Evolutionary conservation across 2,113 vertebrate species (phyloP).

Genomic region (Indicator indicator): DNA sequence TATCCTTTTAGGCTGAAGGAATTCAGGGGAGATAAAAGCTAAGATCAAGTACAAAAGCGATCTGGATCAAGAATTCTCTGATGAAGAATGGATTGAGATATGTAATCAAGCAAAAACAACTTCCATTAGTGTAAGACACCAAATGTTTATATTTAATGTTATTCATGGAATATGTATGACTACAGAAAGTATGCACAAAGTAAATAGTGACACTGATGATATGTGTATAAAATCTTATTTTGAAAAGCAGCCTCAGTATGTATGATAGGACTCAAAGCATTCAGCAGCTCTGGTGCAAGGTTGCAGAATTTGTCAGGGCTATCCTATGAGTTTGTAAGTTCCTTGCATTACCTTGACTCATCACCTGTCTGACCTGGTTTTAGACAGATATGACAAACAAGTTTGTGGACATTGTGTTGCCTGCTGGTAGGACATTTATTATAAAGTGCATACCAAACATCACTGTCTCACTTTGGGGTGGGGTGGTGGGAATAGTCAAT

Average conservation of each 20-base stretch:
- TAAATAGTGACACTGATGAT: slow-evolving; percentile 44
- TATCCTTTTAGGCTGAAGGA: slow-evolving; percentile 54
- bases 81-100: slow-evolving; percentile 63
- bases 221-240: slow-evolving; percentile 20
- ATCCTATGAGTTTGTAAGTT: not conserved
- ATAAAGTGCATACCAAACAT: not conserved
- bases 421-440: not conserved
- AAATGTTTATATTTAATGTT: slow-evolving; percentile 62
- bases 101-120: slow-evolving; percentile 62
- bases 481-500: not conserved
- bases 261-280: not conserved
- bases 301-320: not conserved
- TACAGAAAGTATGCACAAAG: slow-evolving; percentile 9
- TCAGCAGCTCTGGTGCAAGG: not conserved
- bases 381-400: not conserved
- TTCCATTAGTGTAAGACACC: slow-evolving; percentile 55
- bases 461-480: not conserved
- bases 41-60: slow-evolving; percentile 40
- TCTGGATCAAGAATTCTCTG: slow-evolving; percentile 62
- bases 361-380: not conserved
- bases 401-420: not conserved
- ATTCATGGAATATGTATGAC: slow-evolving; percentile 66
- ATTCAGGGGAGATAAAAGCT: slow-evolving; percentile 56
- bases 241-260: not conserved
- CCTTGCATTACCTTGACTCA: not conserved